Conservation (phyloP, 2,797 vertebrate genomes). For the Molothrus aeneus region DNA sequence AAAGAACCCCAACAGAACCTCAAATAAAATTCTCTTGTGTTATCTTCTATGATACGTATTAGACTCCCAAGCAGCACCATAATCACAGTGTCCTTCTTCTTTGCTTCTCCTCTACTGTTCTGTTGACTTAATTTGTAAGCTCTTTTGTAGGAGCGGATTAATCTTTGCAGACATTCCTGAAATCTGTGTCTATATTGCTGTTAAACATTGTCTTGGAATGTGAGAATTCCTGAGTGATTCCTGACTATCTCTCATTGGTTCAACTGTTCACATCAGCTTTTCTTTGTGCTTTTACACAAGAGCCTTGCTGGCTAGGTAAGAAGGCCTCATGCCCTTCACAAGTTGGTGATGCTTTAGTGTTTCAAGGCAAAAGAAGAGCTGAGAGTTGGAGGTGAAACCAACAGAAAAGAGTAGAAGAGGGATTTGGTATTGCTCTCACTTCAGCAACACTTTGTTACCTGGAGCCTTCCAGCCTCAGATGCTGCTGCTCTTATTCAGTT, state of each 20-base stretch:
- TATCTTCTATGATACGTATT: not conserved
- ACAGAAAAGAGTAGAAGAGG: not conserved
- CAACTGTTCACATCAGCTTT: not conserved
- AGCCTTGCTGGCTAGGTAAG: not conserved
- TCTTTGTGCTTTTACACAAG: not conserved
- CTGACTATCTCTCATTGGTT: not conserved
- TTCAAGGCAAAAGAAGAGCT: not conserved
- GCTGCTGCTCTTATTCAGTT: not conserved
- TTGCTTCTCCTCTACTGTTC: not conserved
- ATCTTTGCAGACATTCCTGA: not conserved
- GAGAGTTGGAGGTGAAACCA: not conserved
- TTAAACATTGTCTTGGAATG: not conserved
- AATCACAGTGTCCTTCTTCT: not conserved
- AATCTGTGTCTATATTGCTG: not conserved
- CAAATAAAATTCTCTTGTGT: not conserved
- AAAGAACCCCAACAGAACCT: not conserved
- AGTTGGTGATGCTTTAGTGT: not conserved
- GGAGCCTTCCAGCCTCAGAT: not conserved
- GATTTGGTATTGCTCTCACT: not conserved
- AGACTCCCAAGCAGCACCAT: not conserved
- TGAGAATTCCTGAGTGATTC: not conserved
- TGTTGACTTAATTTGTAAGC: not conserved
- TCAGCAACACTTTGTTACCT: not conserved
- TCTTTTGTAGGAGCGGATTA: not conserved
- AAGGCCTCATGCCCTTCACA: not conserved